These are phyloP conservation scores for Aegotheles bennettii DNA, from an alignment of 2,113 vertebrate species.

Conservation along the genomic window DNA sequence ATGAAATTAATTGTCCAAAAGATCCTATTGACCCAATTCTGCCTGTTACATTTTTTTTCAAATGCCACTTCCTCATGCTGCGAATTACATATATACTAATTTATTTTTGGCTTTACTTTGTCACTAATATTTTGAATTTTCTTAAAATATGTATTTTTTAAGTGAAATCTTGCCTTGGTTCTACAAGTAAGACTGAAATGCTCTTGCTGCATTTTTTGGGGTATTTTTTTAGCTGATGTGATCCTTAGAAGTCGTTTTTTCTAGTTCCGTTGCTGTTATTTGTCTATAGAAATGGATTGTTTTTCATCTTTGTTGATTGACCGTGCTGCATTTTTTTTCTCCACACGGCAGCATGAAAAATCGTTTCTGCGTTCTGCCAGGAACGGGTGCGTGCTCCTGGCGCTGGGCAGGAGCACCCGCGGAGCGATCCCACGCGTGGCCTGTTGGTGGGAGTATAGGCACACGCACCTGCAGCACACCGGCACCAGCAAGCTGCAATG, in stretches of 20 bases:
- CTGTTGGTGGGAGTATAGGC: slow-evolving; percentile 73
- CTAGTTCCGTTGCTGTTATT: background rate
- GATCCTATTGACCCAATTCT: background rate
- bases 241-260: background rate
- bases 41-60: background rate
- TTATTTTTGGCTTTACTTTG: background rate
- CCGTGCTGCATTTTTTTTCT: too few relatives aligned
- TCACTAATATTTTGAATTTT: background rate
- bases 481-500: background rate
- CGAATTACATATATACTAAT: too few relatives aligned
- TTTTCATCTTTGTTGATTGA: background rate
- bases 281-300: accelerated
- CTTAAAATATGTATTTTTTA: background rate
- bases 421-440: background rate
- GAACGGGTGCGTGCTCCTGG: accelerated
- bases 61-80: background rate
- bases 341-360: background rate
- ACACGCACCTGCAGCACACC: background rate
- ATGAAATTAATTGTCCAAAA: background rate
- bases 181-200: accelerated
- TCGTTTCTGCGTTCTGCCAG: accelerated
- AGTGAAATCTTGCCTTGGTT: background rate
- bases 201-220: accelerated
- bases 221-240: background rate
- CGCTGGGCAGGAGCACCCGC: accelerated